Evolutionary conservation across 2,113 vertebrate genomes (phyloP).

Genomic region (Phaethon lepturus): DNA sequence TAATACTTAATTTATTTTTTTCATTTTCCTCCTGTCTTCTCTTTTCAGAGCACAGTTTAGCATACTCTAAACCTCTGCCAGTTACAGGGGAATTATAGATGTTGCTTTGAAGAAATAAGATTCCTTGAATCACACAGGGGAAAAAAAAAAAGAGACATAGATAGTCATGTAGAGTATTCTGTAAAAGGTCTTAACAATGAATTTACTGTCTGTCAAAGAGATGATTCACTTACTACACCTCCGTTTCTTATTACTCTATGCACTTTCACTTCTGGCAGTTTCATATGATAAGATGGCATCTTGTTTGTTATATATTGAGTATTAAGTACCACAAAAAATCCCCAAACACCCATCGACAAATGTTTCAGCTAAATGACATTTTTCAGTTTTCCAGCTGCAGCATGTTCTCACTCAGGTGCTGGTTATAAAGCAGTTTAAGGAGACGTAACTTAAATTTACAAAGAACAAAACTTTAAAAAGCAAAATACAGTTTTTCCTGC

Average conservation of each 20-base stretch:
- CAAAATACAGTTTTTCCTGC: neutral
- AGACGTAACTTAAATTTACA: neutral
- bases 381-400: slow-evolving; percentile 36
- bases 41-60: neutral
- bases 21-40: neutral
- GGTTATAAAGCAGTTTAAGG: slow-evolving; percentile 2
- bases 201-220: slow-evolving; percentile 12
- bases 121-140: neutral
- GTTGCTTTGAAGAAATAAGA: slow-evolving; percentile 7
- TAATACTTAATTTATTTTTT: neutral
- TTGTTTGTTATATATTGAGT: neutral
- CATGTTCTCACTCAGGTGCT: neutral
- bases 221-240: neutral
- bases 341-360: slow-evolving; percentile 3
- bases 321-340: neutral
- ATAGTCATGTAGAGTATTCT: neutral
- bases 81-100: neutral
- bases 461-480: slow-evolving; percentile 7
- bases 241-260: neutral
- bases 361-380: slow-evolving; percentile 16
- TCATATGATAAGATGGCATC: neutral
- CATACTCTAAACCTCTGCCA: neutral
- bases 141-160: neutral
- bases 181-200: slow-evolving; percentile 6
- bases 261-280: slow-evolving; percentile 6